Conservation (phyloP, 2,113 vertebrate genomes). For the Psittacara wagleri region DNA sequence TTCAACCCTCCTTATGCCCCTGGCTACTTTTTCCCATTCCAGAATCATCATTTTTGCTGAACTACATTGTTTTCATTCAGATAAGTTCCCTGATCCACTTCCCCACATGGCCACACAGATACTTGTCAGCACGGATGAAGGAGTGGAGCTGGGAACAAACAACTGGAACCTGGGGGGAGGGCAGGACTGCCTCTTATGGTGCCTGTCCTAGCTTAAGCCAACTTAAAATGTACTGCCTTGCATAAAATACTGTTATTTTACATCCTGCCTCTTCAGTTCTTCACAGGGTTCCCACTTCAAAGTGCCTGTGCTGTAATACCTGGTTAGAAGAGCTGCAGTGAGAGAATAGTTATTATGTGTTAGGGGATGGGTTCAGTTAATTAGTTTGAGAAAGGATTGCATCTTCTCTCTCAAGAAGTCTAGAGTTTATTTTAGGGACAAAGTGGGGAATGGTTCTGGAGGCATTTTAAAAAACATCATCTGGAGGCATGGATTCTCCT, state of each 20-base stretch:
- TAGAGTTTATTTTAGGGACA: not conserved
- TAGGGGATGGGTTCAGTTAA: not conserved
- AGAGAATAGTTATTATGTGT: not conserved
- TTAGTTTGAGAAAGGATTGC: not conserved
- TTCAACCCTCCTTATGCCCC: not conserved
- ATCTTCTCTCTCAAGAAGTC: not conserved
- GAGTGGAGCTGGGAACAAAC: not conserved
- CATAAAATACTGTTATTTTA: not conserved
- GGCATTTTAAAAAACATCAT: not conserved
- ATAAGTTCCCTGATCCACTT: not conserved
- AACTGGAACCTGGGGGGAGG: not conserved
- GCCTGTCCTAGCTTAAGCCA: not conserved
- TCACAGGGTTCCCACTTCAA: not conserved
- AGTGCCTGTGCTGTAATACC: not conserved
- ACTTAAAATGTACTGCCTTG: not conserved
- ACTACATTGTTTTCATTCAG: not conserved
- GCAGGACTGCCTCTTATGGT: not conserved
- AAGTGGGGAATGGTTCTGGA: not conserved
- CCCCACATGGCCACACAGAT: not conserved
- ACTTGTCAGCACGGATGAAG: not conserved
- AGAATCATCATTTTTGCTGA: not conserved
- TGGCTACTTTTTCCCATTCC: not conserved
- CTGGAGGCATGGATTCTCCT: not conserved
- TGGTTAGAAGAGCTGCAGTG: not conserved
- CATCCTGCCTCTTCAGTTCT: not conserved